Evolutionary conservation across 2,888 invertebrate genomes (phyloP), one percentile per base, ranked within the genome.

Genomic region (Gnatocerus cornutus): DNA sequence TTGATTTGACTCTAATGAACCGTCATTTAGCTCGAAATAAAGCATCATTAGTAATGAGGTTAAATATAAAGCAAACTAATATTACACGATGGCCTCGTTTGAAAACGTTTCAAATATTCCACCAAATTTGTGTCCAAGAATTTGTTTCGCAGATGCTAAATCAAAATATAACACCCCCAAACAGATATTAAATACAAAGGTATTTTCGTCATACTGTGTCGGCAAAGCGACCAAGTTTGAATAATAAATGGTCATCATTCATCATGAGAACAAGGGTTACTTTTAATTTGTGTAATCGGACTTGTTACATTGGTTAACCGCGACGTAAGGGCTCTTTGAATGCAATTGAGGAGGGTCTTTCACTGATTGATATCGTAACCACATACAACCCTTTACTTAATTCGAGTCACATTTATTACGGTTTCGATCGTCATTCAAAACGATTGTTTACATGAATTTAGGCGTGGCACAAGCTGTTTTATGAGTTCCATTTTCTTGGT

Each of bases 301-400:
- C 71, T 74, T 73, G 74, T 74, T 74, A 74, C 74, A 73, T 64
- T 65, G 73, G 74, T 74, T 72, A 74, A 73, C 74, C 74, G 58
- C 71, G 58, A 63, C 71, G 72, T 74, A 71, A 74, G 74, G 70
- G 73, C 73, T 69, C 71, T 67, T 74, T 72, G 66, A 72, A 72
- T 74, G 72, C 74, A 74, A 72, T 72, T 72, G 74, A 71, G 72
- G 72, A 72, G 74, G 74, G 72, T 68, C 69, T 69, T 50, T 39
- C 52, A 52, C 68, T 72, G 74, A 74, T 74, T 72, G 74, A 74
- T 72, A 72, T 71, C 72, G 69, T 56, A 70, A 69, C 67, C 71
- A 66, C 68, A 72, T 65, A 64, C 70, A 66, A 68, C 69, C 71
- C 67, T 74, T 70, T 56, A 64, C 68, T 46, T 72, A 71, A 71